Base-by-base conservation (phyloP, 2,888 invertebrate genomes). In the Cryptus armator region DNA sequence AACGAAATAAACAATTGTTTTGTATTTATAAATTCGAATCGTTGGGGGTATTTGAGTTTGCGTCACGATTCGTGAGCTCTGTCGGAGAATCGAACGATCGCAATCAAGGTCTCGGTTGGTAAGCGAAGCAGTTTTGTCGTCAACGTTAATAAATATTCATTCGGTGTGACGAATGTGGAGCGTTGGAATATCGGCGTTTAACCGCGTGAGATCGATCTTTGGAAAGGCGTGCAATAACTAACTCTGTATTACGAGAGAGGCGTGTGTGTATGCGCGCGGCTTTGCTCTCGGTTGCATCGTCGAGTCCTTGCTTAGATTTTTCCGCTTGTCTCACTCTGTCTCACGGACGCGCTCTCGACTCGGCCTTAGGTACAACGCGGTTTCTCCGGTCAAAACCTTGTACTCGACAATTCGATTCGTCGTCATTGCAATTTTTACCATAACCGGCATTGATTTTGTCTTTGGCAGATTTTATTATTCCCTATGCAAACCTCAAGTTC, bases 221-320 rank as follows among this genome's bases (percentile, higher is more conserved):
- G 82, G 85, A 79, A 85, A 85, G 82, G 75, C 85, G 79, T 62
- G 74, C 48, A 66, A 24, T 24, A 24, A 75, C 64, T 14, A 66
- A 74, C 62, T 62, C 51, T 56, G 67, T 46, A 44, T 62, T 37
- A 75, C 81, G 70, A 71, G 70, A 44, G 62, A 51, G 56, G 14
- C 51, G 29, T 56, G 71, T 78, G 84, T 78, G 81, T 81, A 71
- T 75, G 79, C 85, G 76, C 76, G 82, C 79, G 67, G 70, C 67
- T 77, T 77, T 67, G 70, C 70, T 66, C 70, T 66, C 46, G 68
- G 24, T 37, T 76, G 84, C 79, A 80, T 77, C 77, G 83, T 66
- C 64, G 84, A 87, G 85, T 86, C 86, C 88, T 87, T 86, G 88
- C 87, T 84, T 78, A 86, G 59, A 82, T 87, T 86, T 86, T 86